Conservation (phyloP, 2,113 vertebrate genomes). For the Myotis yumanensis region DNA sequence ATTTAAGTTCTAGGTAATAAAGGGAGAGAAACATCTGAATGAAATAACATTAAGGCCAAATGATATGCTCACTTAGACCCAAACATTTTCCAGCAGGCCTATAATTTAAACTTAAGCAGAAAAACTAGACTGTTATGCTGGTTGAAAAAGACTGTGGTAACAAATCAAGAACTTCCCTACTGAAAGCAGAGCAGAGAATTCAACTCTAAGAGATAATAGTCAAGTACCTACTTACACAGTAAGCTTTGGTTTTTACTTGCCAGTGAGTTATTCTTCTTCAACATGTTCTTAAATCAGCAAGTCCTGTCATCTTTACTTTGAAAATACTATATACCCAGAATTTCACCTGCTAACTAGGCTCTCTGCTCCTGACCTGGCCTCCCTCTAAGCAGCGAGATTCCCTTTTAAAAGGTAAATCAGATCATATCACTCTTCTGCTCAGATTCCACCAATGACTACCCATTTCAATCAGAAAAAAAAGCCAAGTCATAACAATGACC, state of each 20-base stretch:
- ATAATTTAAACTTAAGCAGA: conserved; percentile 30
- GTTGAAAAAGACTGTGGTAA: not conserved
- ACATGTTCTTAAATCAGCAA: conserved; percentile 53
- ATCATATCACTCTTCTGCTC: not conserved
- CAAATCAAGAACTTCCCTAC: not conserved
- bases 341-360: not conserved
- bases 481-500: not conserved
- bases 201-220: conserved; percentile 37
- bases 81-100: not conserved
- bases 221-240: conserved; percentile 59
- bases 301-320: not conserved
- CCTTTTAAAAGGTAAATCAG: not conserved
- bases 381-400: not conserved
- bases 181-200: conserved; percentile 27
- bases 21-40: not conserved
- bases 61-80: not conserved
- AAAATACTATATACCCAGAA: not conserved
- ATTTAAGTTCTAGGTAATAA: not conserved
- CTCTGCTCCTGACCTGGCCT: not conserved
- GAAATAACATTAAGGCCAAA: not conserved
- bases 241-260: conserved; percentile 65
- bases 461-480: not conserved
- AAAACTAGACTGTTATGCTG: not conserved
- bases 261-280: conserved; percentile 60
- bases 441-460: not conserved